phyloP scores from a whole-genome alignment of 2,113 vertebrate genomes.

The Rhea americana region DNA sequence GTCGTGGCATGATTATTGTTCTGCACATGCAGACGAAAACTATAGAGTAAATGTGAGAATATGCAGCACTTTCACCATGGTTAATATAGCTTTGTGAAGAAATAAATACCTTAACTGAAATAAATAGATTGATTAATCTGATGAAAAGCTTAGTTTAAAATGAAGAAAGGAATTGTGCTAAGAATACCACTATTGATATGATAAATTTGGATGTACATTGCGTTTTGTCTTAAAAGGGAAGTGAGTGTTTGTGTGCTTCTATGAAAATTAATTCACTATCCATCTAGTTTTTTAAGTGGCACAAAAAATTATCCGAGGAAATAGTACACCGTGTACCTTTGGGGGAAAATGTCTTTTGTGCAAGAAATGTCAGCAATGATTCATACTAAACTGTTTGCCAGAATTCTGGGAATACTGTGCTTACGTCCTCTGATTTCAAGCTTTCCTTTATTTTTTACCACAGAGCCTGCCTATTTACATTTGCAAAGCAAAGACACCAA shows the following conservation, averaged over 20 bases:
- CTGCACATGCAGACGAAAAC: background rate
- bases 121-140: background rate
- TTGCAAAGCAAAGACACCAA: background rate
- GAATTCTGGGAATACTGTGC: background rate
- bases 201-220: background rate
- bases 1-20: background rate
- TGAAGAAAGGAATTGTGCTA: background rate
- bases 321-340: fast-evolving
- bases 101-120: background rate
- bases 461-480: background rate
- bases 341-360: background rate
- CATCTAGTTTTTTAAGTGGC: background rate
- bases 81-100: background rate
- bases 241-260: background rate
- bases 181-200: background rate
- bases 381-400: background rate
- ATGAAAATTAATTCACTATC: background rate
- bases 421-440: background rate
- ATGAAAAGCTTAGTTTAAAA: background rate
- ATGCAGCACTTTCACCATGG: background rate
- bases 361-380: background rate
- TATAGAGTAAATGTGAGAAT: background rate
- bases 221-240: background rate
- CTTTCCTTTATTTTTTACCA: background rate
- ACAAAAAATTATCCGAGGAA: background rate